Base-by-base conservation (phyloP, 1,140 invertebrate species). In the Brachionus manjavacas region DNA sequence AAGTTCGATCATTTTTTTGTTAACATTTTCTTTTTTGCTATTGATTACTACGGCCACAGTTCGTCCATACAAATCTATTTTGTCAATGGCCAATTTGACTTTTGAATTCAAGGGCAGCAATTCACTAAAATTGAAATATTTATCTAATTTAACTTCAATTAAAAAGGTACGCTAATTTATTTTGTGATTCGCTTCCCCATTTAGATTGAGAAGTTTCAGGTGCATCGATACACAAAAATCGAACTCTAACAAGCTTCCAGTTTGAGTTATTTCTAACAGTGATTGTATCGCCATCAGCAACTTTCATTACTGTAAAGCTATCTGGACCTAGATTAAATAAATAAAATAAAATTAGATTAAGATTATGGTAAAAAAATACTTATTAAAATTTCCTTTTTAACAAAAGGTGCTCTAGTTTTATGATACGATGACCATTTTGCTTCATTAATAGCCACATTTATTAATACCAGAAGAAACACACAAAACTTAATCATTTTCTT, bases 151-250 rank as follows among this genome's bases (percentile, higher is more conserved):
- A 55, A 55, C n/a, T 0, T 4, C 14, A 16, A 55, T 4, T 25
- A 78, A 31, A 55, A 16, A 79, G 11, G 16, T 81, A 68, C 52
- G 16, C 35, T 60, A 68, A 25, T 60, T 81, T 81, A 31, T 81
- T 60, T 0, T 20, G 7, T 49, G 72, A 76, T 46, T 76, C 72
- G 1, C 16, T 8, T 9, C 79, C 79, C 79, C 79, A 81, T 64
- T 39, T 60, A 1, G 52, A n/a, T 60, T 81, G 79, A 60, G 28
- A 20, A 23, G 20, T 64, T 43, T 81, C 79, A 16, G 79, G 79
- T 81, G 79, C 79, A 68, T 81, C 79, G n/a, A 81, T 68, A 60
- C 79, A 81, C 9, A 81, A 16, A 43, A 81, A 81, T 31, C 79
- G 6, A 12, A 81, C 23, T 35, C 52, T 20, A 31, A 81, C 60